Evolutionary conservation across 2,888 invertebrate species (phyloP).

Genomic region (Hipparchia sbordonii): DNA sequence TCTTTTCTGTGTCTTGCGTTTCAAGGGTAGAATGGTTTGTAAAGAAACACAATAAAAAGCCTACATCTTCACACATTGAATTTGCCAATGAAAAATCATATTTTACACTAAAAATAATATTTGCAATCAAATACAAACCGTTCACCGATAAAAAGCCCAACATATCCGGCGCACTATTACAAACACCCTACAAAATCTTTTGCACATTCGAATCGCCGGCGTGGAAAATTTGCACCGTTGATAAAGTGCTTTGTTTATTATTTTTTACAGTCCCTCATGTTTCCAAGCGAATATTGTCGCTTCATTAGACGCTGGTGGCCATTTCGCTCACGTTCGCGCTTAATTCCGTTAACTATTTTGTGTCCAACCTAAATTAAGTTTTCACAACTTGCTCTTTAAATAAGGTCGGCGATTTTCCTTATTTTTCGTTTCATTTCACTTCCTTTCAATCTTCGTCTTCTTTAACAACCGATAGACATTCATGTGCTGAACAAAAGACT

Average conservation of each 20-base stretch:
- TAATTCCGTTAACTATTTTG: slow-evolving; percentile 25
- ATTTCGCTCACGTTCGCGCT: slow-evolving; percentile 23
- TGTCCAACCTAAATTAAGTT: slow-evolving; percentile 21
- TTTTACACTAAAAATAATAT: background rate
- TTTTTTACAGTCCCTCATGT: slow-evolving; percentile 16
- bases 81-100: too few relatives aligned
- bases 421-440: background rate
- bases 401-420: slow-evolving; percentile 10
- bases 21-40: too few relatives aligned
- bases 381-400: slow-evolving; percentile 16
- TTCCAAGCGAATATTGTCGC: slow-evolving; percentile 17
- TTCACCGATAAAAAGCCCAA: background rate
- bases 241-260: slow-evolving; percentile 17
- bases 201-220: slow-evolving; percentile 1
- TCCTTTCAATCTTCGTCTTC: slow-evolving; percentile 1
- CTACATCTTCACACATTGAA: too few relatives aligned
- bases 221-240: slow-evolving; percentile 15
- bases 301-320: slow-evolving; percentile 16
- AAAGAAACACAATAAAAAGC: too few relatives aligned
- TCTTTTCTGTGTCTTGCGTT: too few relatives aligned
- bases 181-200: slow-evolving; percentile 7
- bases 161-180: background rate
- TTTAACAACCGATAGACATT: too few relatives aligned
- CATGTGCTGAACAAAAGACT: too few relatives aligned
- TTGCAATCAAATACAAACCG: background rate